These are phyloP conservation scores for Pavo muticus DNA, from an alignment of 2,113 vertebrate genomes.

Conservation along the genomic window DNA sequence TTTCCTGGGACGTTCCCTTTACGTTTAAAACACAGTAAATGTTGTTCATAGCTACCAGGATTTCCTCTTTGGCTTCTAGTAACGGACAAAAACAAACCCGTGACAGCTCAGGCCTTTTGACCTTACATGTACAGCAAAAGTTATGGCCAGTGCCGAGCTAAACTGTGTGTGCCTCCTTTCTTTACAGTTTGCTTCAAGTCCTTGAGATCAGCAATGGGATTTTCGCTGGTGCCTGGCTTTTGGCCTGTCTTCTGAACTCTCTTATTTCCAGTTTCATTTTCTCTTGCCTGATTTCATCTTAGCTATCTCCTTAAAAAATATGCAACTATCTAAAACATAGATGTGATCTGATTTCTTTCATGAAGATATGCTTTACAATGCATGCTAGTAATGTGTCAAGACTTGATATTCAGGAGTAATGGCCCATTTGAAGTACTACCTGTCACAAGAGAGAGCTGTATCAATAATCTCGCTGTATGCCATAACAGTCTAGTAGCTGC, in stretches of 20 bases:
- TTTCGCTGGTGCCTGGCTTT: background rate
- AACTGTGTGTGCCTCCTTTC: background rate
- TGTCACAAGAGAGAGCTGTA: background rate
- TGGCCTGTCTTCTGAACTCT: background rate
- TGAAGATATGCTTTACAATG: background rate
- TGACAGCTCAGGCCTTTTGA: background rate
- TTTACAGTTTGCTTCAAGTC: background rate
- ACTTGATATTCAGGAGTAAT: background rate
- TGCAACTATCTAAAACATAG: background rate
- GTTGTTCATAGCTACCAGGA: slow-evolving; percentile 55
- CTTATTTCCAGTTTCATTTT: background rate
- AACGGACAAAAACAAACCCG: background rate
- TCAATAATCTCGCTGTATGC: background rate
- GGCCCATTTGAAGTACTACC: background rate
- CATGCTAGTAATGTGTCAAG: background rate
- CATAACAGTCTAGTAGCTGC: background rate
- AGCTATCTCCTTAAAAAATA: too few species aligned
- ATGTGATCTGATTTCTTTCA: background rate
- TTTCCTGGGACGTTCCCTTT: background rate
- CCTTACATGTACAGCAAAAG: background rate
- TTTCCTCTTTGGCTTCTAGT: slow-evolving; percentile 61
- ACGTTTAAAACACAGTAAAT: slow-evolving; percentile 32
- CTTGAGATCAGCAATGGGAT: background rate
- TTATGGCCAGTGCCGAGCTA: background rate
- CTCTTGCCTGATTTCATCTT: background rate